Evolutionary conservation across 2,797 vertebrate species (phyloP).

Genomic region (Hemibagrus guttatus): DNA sequence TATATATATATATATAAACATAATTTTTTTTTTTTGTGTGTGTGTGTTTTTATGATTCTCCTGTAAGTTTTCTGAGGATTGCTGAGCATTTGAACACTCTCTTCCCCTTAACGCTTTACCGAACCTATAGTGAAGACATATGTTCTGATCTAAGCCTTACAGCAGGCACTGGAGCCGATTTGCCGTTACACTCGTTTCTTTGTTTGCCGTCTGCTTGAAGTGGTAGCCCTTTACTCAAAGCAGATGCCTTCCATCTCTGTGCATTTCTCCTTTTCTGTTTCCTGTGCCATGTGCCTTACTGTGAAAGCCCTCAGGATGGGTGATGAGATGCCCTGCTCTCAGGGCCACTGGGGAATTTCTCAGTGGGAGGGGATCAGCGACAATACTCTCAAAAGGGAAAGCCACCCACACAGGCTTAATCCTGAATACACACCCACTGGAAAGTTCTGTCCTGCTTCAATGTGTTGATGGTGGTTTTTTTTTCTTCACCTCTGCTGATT

Average conservation of each 20-base stretch:
- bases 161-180: not conserved
- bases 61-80: too few species aligned
- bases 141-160: conserved; percentile 2
- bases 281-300: conserved; percentile 22
- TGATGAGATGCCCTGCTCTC: conserved; percentile 2
- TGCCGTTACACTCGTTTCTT: not conserved
- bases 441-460: not conserved
- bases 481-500: not conserved
- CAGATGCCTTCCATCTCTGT: conserved; percentile 33
- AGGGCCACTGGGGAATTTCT: conserved; percentile 11
- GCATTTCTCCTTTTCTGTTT: conserved; percentile 39
- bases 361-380: conserved; percentile 6
- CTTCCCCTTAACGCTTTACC: not conserved
- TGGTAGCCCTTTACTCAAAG: conserved; percentile 11
- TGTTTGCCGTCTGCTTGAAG: conserved; percentile 2
- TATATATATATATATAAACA: too few species aligned
- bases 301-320: conserved; percentile 15
- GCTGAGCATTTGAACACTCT: not conserved
- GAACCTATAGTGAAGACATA: not conserved
- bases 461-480: not conserved
- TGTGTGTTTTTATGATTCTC: not conserved
- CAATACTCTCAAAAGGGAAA: conserved; percentile 5
- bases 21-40: too few species aligned
- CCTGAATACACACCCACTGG: not conserved
- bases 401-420: conserved; percentile 1